phyloP scores from a whole-genome alignment of 1,140 invertebrate species.

The Sesamia nonagrioides region DNA sequence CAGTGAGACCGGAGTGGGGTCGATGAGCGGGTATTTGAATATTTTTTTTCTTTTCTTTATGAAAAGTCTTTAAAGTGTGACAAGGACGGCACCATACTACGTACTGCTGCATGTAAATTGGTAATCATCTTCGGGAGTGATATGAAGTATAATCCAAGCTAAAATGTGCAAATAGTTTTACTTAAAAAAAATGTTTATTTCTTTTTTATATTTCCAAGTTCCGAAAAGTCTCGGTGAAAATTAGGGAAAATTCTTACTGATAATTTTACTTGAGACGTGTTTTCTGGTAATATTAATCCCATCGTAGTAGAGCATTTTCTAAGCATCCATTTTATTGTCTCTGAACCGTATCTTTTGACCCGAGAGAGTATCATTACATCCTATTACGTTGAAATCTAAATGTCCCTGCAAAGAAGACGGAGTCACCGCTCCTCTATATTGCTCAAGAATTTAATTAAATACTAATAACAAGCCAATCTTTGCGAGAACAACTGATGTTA shows the following conservation, averaged over 20 bases:
- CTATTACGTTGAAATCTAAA: slow-evolving; percentile 61
- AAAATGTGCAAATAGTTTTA: slow-evolving; percentile 1
- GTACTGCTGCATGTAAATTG: too few species aligned
- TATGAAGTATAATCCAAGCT: too few species aligned
- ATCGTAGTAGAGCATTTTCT: slow-evolving; percentile 20
- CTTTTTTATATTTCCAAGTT: not conserved
- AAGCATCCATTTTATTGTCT: not conserved
- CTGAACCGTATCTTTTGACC: slow-evolving; percentile 30
- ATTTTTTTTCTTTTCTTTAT: too few species aligned
- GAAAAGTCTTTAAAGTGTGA: too few species aligned
- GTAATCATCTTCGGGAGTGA: too few species aligned
- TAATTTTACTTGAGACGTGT: not conserved
- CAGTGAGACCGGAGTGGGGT: too few species aligned
- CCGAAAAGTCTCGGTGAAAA: not conserved
- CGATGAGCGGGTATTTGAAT: too few species aligned
- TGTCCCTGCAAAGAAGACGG: slow-evolving; percentile 48
- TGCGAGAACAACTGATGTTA: slow-evolving; percentile 39
- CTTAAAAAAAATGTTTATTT: not conserved
- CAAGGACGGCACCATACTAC: too few species aligned
- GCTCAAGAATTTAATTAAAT: slow-evolving; percentile 55
- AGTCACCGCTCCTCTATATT: slow-evolving; percentile 28
- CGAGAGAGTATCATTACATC: slow-evolving; percentile 51
- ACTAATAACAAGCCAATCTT: slow-evolving; percentile 51
- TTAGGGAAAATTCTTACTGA: not conserved
- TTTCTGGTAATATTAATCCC: not conserved